Conservation (phyloP, 2,888 invertebrate species). For the Coelogynopora nodosa region DNA sequence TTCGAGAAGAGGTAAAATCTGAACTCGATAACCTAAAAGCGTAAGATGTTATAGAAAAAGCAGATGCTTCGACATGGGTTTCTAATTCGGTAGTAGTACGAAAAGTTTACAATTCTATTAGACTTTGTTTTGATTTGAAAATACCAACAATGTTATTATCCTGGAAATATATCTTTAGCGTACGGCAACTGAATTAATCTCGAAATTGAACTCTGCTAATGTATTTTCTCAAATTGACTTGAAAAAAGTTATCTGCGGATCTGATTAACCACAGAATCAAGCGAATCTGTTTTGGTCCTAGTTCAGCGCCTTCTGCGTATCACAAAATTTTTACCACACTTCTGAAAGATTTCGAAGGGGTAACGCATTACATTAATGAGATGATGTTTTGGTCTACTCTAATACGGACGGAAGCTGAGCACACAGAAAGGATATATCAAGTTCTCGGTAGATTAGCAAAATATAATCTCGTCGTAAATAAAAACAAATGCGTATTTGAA, state of each 20-base stretch:
- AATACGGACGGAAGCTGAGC: slow-evolving; percentile 13
- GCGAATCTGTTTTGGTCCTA: background rate
- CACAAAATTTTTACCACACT: background rate
- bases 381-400: background rate
- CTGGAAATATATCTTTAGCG: background rate
- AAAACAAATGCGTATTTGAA: background rate
- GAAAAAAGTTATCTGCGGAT: background rate
- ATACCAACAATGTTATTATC: background rate
- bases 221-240: background rate
- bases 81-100: background rate
- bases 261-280: background rate
- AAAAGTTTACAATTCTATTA: background rate
- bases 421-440: background rate
- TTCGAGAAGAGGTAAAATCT: background rate
- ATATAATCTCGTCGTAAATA: slow-evolving; percentile 7
- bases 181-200: background rate
- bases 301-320: background rate
- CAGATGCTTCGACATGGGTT: background rate
- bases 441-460: background rate
- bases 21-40: background rate
- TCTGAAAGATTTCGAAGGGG: slow-evolving; percentile 4
- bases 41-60: background rate
- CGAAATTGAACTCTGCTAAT: background rate
- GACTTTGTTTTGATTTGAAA: background rate
- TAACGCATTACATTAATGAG: background rate